phyloP scores from a whole-genome alignment of 2,888 invertebrate genomes.

The Acronicta leporina region DNA sequence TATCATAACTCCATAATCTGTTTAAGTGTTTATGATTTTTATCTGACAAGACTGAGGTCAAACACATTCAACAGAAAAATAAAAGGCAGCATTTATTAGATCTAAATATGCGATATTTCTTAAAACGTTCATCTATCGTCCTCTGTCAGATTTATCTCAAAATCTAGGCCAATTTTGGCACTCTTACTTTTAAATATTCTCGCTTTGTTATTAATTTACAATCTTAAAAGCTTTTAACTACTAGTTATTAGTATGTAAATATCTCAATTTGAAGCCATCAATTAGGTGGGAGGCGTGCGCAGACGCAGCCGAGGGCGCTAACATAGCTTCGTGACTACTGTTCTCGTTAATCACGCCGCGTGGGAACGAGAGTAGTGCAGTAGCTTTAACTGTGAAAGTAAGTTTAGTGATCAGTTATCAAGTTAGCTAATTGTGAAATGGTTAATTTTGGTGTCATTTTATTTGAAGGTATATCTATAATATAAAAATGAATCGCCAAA shows the following conservation, averaged over 20 bases:
- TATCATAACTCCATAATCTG: too few species aligned
- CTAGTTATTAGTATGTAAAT: slow-evolving; percentile 52
- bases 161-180: slow-evolving; percentile 9
- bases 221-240: slow-evolving; percentile 26
- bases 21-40: too few species aligned
- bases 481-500: too few species aligned
- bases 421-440: slow-evolving; percentile 4
- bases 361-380: slow-evolving; percentile 60
- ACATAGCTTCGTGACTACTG: slow-evolving; percentile 62
- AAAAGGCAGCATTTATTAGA: too few species aligned
- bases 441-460: too few species aligned
- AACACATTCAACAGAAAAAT: too few species aligned
- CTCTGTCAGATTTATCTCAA: background rate
- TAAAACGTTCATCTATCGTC: background rate
- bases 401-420: slow-evolving; percentile 16
- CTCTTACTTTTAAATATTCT: background rate
- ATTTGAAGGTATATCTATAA: too few species aligned
- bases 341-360: slow-evolving; percentile 52
- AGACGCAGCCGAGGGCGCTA: slow-evolving; percentile 48
- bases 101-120: background rate
- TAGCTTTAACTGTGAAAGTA: slow-evolving; percentile 36
- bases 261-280: slow-evolving; percentile 56
- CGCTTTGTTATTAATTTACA: slow-evolving; percentile 31
- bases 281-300: slow-evolving; percentile 53
- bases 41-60: too few species aligned